Conservation (phyloP, 1,140 invertebrate genomes). For the Ips nitidus region DNA sequence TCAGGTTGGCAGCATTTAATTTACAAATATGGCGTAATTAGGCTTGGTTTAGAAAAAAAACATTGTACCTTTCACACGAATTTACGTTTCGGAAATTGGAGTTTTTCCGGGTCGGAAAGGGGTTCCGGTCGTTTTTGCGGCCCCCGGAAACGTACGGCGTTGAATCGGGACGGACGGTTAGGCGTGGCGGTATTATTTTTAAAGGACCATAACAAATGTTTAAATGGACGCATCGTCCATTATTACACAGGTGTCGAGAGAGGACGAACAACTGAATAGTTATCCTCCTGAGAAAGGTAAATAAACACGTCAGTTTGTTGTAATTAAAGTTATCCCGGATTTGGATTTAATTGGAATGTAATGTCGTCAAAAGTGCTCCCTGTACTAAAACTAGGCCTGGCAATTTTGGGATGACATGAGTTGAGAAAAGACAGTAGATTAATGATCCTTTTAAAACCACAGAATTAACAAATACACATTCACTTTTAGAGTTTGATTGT, state of each 20-base stretch:
- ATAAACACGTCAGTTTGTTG: conserved; percentile 48
- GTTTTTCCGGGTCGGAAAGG: conserved; percentile 18
- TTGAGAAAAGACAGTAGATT: too few species aligned
- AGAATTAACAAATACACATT: too few species aligned
- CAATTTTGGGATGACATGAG: too few species aligned
- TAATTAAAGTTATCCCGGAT: too few species aligned
- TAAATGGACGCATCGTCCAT: conserved; percentile 98
- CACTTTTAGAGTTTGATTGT: too few species aligned
- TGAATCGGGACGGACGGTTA: not conserved
- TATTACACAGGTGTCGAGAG: conserved; percentile 94
- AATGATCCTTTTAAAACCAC: too few species aligned
- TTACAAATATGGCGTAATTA: conserved; percentile 35
- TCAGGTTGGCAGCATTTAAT: conserved; percentile 20
- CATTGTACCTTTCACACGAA: not conserved
- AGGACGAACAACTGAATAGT: conserved; percentile 93
- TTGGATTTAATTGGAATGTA: too few species aligned
- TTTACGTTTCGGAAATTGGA: not conserved
- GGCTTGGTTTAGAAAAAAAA: conserved; percentile 33
- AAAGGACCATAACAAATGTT: conserved; percentile 63
- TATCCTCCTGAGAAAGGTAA: conserved; percentile 90
- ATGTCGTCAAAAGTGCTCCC: too few species aligned
- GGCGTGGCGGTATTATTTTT: not conserved
- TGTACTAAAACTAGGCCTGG: too few species aligned
- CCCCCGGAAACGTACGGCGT: not conserved
- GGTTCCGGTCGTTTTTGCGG: conserved; percentile 4